phyloP scores from a whole-genome alignment of 1,140 invertebrate species.

The Drosophila nasuta region DNA sequence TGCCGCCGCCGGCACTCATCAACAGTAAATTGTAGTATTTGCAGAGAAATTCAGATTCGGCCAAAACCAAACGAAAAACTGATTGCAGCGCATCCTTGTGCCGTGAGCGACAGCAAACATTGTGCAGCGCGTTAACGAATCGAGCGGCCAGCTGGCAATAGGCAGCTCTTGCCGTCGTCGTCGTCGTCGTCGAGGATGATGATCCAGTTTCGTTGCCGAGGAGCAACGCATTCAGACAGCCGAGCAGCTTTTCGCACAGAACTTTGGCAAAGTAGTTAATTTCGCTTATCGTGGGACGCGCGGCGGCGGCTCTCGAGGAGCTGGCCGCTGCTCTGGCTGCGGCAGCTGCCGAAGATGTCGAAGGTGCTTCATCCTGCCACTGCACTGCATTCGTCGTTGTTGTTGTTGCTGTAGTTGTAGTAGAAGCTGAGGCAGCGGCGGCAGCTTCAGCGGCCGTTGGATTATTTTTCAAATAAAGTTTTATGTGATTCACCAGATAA shows the following conservation, averaged over 20 bases:
- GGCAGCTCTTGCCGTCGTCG: conserved; percentile 25
- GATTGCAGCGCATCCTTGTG: conserved; percentile 81
- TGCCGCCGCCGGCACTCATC: conserved; percentile 55
- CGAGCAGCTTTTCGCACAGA: conserved; percentile 76
- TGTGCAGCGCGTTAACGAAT: conserved; percentile 76
- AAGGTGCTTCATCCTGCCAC: conserved; percentile 72
- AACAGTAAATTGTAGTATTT: conserved; percentile 80
- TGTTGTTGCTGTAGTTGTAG: conserved; percentile 16
- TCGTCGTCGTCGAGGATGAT: background rate
- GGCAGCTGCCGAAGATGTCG: conserved; percentile 78
- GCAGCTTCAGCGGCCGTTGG: conserved; percentile 60
- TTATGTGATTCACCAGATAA: conserved; percentile 85
- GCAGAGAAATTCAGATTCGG: conserved; percentile 80
- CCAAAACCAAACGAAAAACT: conserved; percentile 78
- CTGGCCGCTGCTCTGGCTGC: conserved; percentile 60
- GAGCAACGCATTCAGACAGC: conserved; percentile 59
- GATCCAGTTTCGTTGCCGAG: background rate
- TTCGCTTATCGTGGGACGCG: conserved; percentile 63
- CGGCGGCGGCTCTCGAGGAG: conserved; percentile 13
- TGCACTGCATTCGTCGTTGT: conserved; percentile 17
- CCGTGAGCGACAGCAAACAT: conserved; percentile 77
- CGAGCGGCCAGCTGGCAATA: conserved; percentile 69
- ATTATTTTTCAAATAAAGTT: conserved; percentile 85
- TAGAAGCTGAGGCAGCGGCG: conserved; percentile 1
- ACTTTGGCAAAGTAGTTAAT: conserved; percentile 84